phyloP scores from a whole-genome alignment of 2,797 vertebrate species.

The Choloepus didactylus region DNA sequence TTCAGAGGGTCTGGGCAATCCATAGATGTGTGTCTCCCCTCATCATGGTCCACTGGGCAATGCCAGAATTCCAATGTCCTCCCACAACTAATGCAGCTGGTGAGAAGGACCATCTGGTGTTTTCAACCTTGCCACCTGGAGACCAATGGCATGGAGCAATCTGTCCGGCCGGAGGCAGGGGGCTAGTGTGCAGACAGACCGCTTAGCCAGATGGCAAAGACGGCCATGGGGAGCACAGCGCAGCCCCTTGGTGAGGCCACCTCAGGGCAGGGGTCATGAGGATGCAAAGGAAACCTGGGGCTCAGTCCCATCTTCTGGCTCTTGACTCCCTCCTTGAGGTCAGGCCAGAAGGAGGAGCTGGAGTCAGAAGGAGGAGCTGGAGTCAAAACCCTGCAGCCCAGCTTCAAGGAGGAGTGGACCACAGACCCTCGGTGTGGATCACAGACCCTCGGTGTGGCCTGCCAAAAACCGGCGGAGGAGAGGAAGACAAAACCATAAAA shows the following conservation, averaged over 20 bases:
- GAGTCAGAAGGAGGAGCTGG: neutral
- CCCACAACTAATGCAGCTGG: neutral
- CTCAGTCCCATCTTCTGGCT: neutral
- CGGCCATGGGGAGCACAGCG: neutral
- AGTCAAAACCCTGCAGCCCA: neutral
- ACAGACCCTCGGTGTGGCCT: neutral
- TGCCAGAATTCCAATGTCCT: neutral
- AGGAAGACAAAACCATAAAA: neutral
- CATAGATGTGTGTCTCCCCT: neutral
- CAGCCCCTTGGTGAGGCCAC: neutral
- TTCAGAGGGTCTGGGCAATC: neutral
- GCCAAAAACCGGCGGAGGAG: neutral
- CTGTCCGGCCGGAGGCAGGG: neutral
- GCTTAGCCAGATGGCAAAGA: neutral
- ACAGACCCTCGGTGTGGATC: neutral
- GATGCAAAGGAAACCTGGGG: neutral
- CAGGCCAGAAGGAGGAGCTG: neutral
- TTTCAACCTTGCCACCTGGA: neutral
- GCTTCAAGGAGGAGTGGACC: neutral
- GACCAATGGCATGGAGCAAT: accelerated
- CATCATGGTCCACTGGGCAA: accelerated
- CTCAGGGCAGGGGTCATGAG: neutral
- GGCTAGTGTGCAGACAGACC: neutral
- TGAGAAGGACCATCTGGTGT: neutral
- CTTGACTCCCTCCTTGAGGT: too few relatives aligned